Percentiles rank a stretch among this genome's conserved stretches.
These are phyloP conservation scores for Melanerpes aurifrons DNA, from an alignment of 2,113 vertebrate species.

Conservation along the genomic window DNA sequence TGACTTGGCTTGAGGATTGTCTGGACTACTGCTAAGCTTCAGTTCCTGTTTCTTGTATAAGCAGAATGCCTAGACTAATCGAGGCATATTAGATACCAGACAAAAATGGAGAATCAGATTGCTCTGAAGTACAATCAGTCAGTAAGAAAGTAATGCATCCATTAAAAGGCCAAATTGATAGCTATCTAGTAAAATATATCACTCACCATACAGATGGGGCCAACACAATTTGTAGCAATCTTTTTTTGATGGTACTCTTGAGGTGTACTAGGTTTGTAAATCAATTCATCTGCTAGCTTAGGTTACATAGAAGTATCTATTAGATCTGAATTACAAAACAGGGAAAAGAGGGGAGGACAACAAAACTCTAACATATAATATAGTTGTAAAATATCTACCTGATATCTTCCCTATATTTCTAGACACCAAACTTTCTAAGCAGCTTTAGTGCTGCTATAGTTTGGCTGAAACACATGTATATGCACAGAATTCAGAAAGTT, in stretches of 20 bases:
- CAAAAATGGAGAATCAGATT: not conserved
- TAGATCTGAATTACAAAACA: slow-evolving; percentile 11
- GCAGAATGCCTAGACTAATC: not conserved
- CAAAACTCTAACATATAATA: not conserved
- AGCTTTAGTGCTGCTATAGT: not conserved
- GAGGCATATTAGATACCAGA: not conserved
- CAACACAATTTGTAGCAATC: not conserved
- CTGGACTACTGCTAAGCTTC: not conserved
- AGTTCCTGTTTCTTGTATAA: not conserved
- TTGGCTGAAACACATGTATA: not conserved
- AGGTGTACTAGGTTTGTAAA: not conserved
- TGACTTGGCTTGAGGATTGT: not conserved
- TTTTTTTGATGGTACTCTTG: not conserved
- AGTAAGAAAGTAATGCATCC: not conserved
- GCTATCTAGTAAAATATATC: not conserved
- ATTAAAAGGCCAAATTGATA: not conserved
- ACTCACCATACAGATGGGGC: not conserved
- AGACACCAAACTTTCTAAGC: not conserved
- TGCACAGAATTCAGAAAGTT: not conserved
- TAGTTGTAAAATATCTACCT: slow-evolving; percentile 2
- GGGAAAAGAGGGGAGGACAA: not conserved
- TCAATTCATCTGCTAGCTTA: not conserved
- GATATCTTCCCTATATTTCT: not conserved
- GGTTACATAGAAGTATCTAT: not conserved
- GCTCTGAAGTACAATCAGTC: not conserved